These are phyloP conservation scores for Arothron firmamentum DNA, from an alignment of 2,113 vertebrate species.

Conservation along the genomic window DNA sequence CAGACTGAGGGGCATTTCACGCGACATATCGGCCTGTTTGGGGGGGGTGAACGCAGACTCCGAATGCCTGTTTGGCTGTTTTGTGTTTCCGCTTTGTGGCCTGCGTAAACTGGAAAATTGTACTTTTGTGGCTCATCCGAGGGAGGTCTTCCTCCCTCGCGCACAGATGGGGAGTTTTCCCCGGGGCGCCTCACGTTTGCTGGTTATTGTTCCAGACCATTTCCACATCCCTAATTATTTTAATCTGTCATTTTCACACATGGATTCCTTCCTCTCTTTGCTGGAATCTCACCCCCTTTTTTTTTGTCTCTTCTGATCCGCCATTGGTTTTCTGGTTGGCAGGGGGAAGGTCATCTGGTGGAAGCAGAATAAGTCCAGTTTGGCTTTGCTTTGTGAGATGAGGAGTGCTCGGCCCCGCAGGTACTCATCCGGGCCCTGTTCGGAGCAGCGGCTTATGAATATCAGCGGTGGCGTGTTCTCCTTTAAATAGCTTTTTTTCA, in stretches of 20 bases:
- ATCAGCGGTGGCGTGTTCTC: constrained; percentile 46
- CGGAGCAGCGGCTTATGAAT: constrained; percentile 43
- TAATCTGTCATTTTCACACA: constrained; percentile 66
- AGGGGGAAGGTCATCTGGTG: constrained; percentile 23
- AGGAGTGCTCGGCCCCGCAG: constrained; percentile 32
- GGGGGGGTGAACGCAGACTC: constrained; percentile 42
- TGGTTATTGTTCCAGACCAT: constrained; percentile 70
- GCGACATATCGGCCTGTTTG: constrained; percentile 40
- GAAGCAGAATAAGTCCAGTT: constrained; percentile 25
- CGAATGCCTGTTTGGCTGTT: constrained; percentile 33
- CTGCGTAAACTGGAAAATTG: constrained; percentile 50
- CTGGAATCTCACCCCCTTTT: neutral
- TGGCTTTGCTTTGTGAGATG: constrained; percentile 15
- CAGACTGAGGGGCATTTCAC: constrained; percentile 10
- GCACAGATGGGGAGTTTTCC: constrained; percentile 65
- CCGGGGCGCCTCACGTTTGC: constrained; percentile 54
- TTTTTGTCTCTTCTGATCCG: neutral
- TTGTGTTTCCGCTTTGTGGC: constrained; percentile 30
- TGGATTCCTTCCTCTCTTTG: constrained; percentile 45
- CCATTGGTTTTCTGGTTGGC: constrained; percentile 4
- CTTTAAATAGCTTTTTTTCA: constrained; percentile 49
- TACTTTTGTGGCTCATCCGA: constrained; percentile 39
- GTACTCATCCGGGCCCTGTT: constrained; percentile 34
- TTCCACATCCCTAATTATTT: constrained; percentile 67
- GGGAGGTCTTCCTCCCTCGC: constrained; percentile 53